phyloP scores from a whole-genome alignment of 1,140 invertebrate species.

The Drosophila oshimai region DNA sequence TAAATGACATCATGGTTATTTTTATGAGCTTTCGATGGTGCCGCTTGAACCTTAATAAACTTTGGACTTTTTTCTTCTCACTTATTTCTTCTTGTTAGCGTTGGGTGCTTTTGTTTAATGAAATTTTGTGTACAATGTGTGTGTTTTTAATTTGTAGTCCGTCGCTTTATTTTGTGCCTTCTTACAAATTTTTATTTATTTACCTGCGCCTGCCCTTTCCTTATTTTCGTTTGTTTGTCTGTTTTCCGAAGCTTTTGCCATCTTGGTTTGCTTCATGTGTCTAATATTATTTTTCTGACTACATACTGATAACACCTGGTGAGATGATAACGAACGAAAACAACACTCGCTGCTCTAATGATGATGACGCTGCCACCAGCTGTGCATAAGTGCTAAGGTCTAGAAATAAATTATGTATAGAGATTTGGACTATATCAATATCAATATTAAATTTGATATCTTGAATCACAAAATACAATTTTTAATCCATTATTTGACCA shows the following conservation, averaged over 20 bases:
- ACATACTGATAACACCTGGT: slow-evolving; percentile 30
- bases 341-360: slow-evolving; percentile 3
- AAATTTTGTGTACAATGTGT: neutral
- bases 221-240: neutral
- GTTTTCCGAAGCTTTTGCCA: neutral
- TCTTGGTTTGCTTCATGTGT: neutral
- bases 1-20: slow-evolving; percentile 66
- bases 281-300: neutral
- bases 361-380: slow-evolving; percentile 10
- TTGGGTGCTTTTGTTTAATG: slow-evolving; percentile 1
- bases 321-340: slow-evolving; percentile 13
- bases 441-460: neutral
- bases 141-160: neutral
- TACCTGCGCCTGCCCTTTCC: slow-evolving; percentile 6
- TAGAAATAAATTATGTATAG: neutral
- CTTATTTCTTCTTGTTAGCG: neutral
- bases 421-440: too few species aligned
- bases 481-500: too few species aligned
- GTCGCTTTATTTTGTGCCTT: neutral
- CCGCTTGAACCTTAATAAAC: slow-evolving; percentile 71
- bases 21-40: slow-evolving; percentile 5
- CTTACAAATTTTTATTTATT: slow-evolving; percentile 1
- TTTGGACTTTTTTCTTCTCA: slow-evolving; percentile 53
- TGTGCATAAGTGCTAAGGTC: neutral
- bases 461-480: too few species aligned